These are phyloP conservation scores for Cirrhinus mrigala DNA, from an alignment of 2,797 vertebrate genomes.

Conservation along the genomic window DNA sequence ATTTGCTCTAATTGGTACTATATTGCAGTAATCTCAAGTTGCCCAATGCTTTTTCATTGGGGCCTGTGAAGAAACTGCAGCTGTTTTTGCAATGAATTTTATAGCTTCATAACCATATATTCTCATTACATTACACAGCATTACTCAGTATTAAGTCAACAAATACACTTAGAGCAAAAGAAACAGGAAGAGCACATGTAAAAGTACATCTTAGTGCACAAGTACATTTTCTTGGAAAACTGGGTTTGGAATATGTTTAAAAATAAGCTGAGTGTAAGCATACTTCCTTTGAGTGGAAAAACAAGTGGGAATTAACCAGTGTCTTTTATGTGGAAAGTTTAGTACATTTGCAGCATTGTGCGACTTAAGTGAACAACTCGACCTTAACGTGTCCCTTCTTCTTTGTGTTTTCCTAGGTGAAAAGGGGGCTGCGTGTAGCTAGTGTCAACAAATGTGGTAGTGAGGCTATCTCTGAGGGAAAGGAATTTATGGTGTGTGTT, in stretches of 20 bases:
- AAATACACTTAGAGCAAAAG: not conserved
- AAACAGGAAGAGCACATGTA: not conserved
- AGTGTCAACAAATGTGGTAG: slow-evolving; percentile 62
- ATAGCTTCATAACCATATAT: slow-evolving; percentile 37
- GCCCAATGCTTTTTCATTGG: slow-evolving; percentile 40
- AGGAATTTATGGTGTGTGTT: slow-evolving; percentile 75
- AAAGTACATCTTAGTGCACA: not conserved
- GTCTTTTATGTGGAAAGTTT: slow-evolving; percentile 32
- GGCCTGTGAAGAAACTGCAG: slow-evolving; percentile 8
- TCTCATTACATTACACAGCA: slow-evolving; percentile 4
- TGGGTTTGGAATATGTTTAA: not conserved
- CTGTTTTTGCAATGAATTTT: slow-evolving; percentile 40
- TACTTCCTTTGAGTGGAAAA: slow-evolving; percentile 2
- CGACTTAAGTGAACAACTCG: slow-evolving; percentile 23
- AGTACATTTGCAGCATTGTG: slow-evolving; percentile 10
- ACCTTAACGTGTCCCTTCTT: slow-evolving; percentile 25
- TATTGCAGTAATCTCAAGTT: slow-evolving; percentile 28
- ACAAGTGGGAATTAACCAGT: slow-evolving; percentile 24
- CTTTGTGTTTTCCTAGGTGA: slow-evolving; percentile 32
- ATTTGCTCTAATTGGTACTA: slow-evolving; percentile 52
- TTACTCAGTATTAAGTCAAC: slow-evolving; percentile 8
- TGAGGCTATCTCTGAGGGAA: slow-evolving; percentile 72
- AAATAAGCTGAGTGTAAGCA: not conserved
- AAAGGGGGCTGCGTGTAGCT: slow-evolving; percentile 25
- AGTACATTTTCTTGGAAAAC: not conserved